Base-by-base conservation (phyloP, 1,140 invertebrate genomes). In the Drosophila hydei region DNA sequence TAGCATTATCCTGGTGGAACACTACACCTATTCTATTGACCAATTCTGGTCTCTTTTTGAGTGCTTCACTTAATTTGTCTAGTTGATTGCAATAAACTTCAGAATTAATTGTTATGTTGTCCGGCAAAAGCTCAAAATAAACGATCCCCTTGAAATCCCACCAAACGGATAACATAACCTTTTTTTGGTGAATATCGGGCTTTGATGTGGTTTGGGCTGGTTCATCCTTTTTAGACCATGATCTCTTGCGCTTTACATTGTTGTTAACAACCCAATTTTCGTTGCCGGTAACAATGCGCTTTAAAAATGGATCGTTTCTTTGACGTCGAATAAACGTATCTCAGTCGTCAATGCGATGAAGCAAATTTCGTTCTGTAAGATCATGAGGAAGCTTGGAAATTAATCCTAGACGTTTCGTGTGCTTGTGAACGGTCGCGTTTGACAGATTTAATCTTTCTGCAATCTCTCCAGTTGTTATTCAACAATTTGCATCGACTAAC, bases 131-230 rank as follows among this genome's bases (percentile, higher is more conserved):
- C 36, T 38, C 36, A 38, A 38, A 38, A n/a, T 38, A n/a, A 38
- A n/a, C n/a, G n/a, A n/a, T n/a, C n/a, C 36, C 7, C 42, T 69
- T 71, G 27, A 47, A 55, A 73, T 43, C 50, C 43, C 23, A 50
- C 61, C 27, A 64, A 51, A 51, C 60, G 33, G 9, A 30, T 23
- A 60, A 60, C 21, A 45, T 58, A 21, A 58, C 19, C 43, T 80
- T 74, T n/a, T 12, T 33, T 60, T 60, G 23, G 55, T 36, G 48
- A 52, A n/a, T 52, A 52, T 52, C 12, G 50, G 50, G 27, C 12
- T 36, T 36, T 4, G 50, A 52, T 33, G 12, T 38, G 36, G 36
- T n/a, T 38, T 38, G 12, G n/a, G 36, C 25, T 33, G 50, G 27
- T 52, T 52, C 16, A 23, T 33, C 25, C 27, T 36, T 36, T 52